phyloP scores from a whole-genome alignment of 2,888 invertebrate species.

The Melieria omissa region DNA sequence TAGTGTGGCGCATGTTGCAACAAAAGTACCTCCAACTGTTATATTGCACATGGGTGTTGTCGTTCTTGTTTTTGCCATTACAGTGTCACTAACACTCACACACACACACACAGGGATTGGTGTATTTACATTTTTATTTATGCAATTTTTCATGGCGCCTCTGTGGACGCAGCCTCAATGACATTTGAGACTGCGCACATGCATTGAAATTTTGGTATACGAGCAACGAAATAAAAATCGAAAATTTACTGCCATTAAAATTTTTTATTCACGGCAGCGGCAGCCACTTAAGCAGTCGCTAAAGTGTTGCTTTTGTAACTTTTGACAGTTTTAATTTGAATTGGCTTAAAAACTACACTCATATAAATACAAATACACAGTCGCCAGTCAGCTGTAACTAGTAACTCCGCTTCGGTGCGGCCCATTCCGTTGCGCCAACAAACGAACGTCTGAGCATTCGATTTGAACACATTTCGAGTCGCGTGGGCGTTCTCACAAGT shows the following conservation, averaged over 20 bases:
- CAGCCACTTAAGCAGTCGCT: background rate
- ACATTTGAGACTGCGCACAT: background rate
- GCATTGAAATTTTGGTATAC: background rate
- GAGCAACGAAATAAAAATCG: background rate
- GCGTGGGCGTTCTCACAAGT: too few relatives aligned
- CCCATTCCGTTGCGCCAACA: too few relatives aligned
- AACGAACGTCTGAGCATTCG: too few relatives aligned
- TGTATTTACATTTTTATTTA: background rate
- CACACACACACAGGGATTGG: background rate
- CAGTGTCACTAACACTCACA: too few relatives aligned
- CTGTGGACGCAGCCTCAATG: background rate
- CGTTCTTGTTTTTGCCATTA: too few relatives aligned
- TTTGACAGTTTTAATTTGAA: slow-evolving; percentile 1
- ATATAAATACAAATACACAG: too few relatives aligned
- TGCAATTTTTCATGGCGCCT: slow-evolving; percentile 3
- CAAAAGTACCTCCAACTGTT: too few relatives aligned
- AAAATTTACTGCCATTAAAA: background rate
- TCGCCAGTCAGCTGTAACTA: too few relatives aligned
- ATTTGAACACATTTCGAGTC: too few relatives aligned
- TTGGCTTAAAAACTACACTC: background rate
- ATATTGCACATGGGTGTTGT: too few relatives aligned
- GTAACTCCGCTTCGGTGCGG: too few relatives aligned
- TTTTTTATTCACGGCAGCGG: background rate
- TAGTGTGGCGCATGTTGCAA: too few relatives aligned
- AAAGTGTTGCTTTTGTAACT: slow-evolving; percentile 6